phyloP scores from a whole-genome alignment of 1,140 invertebrate species.

The Drosophila willistoni region DNA sequence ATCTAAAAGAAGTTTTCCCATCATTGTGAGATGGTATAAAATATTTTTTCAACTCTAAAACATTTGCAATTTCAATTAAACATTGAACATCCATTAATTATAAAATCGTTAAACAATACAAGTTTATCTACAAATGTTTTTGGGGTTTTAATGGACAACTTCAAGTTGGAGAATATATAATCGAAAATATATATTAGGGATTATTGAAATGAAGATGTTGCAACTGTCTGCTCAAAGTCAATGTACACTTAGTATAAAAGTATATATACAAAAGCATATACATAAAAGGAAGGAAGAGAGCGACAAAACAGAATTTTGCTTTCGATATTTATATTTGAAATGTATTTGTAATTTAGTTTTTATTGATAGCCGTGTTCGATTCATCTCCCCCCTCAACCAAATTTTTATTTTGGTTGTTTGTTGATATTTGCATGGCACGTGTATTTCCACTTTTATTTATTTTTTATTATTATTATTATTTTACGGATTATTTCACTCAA shows the following conservation, averaged over 20 bases:
- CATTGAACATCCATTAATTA: neutral
- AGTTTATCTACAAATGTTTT: too few relatives aligned
- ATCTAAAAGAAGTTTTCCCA: neutral
- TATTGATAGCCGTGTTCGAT: constrained; percentile 52
- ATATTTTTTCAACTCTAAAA: neutral
- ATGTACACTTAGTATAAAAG: neutral
- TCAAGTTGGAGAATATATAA: too few relatives aligned
- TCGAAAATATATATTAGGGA: too few relatives aligned
- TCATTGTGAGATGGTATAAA: neutral
- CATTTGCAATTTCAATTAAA: neutral
- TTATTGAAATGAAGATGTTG: too few relatives aligned
- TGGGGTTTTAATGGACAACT: too few relatives aligned
- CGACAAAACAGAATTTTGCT: constrained; percentile 36
- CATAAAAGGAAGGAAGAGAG: neutral
- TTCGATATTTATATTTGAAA: constrained; percentile 59
- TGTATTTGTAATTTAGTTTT: constrained; percentile 71
- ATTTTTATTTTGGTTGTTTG: constrained; percentile 17
- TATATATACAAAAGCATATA: neutral
- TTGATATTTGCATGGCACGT: constrained; percentile 41
- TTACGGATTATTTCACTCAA: constrained; percentile 40
- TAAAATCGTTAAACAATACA: neutral
- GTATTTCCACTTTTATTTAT: constrained; percentile 21
- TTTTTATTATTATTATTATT: constrained; percentile 25
- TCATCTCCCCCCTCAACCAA: neutral
- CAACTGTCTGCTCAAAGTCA: neutral